Base-by-base conservation (phyloP, 2,888 invertebrate genomes). In the Lagria hirta region DNA sequence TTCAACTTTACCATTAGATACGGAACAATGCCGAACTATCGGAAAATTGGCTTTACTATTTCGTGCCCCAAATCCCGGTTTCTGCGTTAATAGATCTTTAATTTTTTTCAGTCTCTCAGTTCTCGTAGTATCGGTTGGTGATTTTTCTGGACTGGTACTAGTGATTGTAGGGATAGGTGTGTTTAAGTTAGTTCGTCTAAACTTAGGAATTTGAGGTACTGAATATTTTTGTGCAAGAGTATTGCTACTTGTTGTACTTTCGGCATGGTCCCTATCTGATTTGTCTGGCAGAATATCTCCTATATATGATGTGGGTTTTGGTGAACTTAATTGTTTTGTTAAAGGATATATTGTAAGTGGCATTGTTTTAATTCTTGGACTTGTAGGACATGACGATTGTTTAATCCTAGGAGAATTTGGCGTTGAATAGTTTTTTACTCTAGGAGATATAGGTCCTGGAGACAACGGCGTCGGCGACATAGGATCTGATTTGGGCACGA, bases 401-500 rank as follows among this genome's bases (percentile, higher is more conserved):
- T 84, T 85, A 63, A 84, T 77, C 60, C 83, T 75, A 1, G 88
- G 88, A 1, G 88, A 87, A 18, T 87, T 86, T 52, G 88, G 88
- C 54, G 86, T 84, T 53, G 87, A 85, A 14, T 83, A 80, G 44
- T 80, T 80, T 70, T 79, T 81, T 47, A 83, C 64, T 46, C 80
- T 73, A 20, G 80, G 79, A 2, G 81, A 81, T 13, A 80, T 80
- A 6, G 81, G 81, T 34, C 80, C 81, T 11, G 81, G 80, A 2
- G 80, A 79, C 43, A 79, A 64, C 5, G 77, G 75, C 5, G 79
- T 78, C 1, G 81, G 81, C n/a, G 81, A 81, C 58, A 80, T 70
- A 23, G 80, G 79, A 58, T 88, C 87, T 32, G 87, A 83, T 72
- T 88, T 90, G 40, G 92, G 91, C 60, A 92, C 86, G 66, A 86